phyloP scores from a whole-genome alignment of 2,113 vertebrate species.

The Phodopus roborovskii region DNA sequence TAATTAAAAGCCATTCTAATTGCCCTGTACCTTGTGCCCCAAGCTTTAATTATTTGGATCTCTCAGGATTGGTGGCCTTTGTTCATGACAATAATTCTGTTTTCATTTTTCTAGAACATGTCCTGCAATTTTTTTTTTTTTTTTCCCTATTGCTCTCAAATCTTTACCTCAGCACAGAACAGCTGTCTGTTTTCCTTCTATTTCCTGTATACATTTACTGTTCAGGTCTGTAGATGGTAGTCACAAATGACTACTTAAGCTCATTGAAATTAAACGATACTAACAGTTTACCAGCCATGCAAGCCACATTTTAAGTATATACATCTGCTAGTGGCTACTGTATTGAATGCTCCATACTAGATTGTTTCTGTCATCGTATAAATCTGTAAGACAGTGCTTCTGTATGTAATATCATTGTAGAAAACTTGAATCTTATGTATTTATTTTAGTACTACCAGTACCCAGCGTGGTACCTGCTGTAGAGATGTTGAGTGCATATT shows the following conservation, averaged over 20 bases:
- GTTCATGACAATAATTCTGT: slow-evolving; percentile 14
- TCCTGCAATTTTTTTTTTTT: neutral
- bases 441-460: slow-evolving; percentile 11
- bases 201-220: neutral
- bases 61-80: neutral
- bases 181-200: neutral
- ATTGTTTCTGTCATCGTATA: neutral
- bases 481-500: neutral
- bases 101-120: neutral
- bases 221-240: neutral
- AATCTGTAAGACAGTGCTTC: neutral
- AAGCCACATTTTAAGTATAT: neutral
- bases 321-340: neutral
- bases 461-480: neutral
- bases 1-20: neutral
- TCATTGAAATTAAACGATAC: slow-evolving; percentile 17
- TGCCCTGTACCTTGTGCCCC: neutral
- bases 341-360: neutral
- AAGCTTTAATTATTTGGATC: neutral
- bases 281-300: neutral
- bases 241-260: neutral
- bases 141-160: slow-evolving; percentile 46
- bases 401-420: neutral
- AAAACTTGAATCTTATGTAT: neutral
- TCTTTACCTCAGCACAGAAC: neutral